phyloP scores from a whole-genome alignment of 2,888 invertebrate species.

The Limnephilus marmoratus region DNA sequence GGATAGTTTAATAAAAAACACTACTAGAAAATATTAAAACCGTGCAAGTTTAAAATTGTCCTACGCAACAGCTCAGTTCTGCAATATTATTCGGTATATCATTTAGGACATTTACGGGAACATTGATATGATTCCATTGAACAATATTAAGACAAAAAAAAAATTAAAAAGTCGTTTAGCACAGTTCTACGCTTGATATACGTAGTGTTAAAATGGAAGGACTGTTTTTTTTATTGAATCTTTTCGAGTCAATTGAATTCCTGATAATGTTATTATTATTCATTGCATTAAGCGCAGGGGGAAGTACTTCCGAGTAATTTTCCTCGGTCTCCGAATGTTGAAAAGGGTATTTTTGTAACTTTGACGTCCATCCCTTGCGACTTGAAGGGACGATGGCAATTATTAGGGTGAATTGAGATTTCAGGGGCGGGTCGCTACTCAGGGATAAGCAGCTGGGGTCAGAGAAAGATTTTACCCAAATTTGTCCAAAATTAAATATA shows the following conservation, averaged over 20 bases:
- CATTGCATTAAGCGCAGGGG: background rate
- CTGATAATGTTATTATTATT: background rate
- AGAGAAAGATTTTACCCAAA: background rate
- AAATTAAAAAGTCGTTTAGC: too few relatives aligned
- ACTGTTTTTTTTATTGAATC: background rate
- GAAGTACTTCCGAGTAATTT: background rate
- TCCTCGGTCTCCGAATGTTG: background rate
- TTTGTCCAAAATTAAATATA: background rate
- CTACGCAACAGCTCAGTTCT: too few relatives aligned
- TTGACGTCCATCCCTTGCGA: slow-evolving; percentile 17
- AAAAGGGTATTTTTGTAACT: slow-evolving; percentile 22
- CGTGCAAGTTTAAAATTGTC: too few relatives aligned
- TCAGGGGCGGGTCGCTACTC: background rate
- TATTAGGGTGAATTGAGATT: slow-evolving; percentile 27
- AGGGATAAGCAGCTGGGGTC: background rate
- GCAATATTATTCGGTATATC: too few relatives aligned
- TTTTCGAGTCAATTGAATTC: background rate
- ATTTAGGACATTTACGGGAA: too few relatives aligned
- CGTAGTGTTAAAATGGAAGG: background rate
- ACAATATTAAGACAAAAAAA: too few relatives aligned
- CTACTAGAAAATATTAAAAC: too few relatives aligned
- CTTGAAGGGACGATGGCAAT: slow-evolving; percentile 31
- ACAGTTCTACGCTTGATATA: background rate
- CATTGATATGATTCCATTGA: too few relatives aligned
- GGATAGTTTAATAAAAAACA: too few relatives aligned